phyloP scores from a whole-genome alignment of 2,888 invertebrate species.

The Oxyteleia sp. region DNA sequence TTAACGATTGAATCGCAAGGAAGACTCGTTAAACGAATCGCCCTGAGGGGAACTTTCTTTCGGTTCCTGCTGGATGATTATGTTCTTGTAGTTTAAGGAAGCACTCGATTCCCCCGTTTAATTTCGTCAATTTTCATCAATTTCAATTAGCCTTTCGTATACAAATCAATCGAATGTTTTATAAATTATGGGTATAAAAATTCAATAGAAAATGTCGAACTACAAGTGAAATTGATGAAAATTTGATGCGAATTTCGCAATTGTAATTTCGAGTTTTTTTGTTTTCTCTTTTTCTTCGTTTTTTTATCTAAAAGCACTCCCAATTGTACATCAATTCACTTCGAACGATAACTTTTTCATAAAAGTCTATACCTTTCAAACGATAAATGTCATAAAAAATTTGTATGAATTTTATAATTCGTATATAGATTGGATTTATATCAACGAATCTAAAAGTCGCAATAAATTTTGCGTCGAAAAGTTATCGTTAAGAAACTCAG shows the following conservation, averaged over 20 bases:
- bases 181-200: too few species aligned
- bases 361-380: conserved; percentile 24
- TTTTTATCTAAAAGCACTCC: conserved; percentile 10
- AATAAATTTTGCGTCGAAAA: conserved; percentile 27
- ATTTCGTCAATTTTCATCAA: too few species aligned
- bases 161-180: background rate
- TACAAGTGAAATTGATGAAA: conserved; percentile 1
- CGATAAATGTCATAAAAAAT: conserved; percentile 28
- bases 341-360: conserved; percentile 37
- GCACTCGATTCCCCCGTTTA: conserved; percentile 1
- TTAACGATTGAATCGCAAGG: conserved; percentile 34
- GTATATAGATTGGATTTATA: conserved; percentile 10
- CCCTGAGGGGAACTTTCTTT: conserved; percentile 48
- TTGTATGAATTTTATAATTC: conserved; percentile 17
- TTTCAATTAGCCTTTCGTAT: too few species aligned
- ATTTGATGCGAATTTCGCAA: background rate
- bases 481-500: conserved; percentile 37
- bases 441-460: background rate
- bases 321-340: conserved; percentile 32
- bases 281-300: background rate
- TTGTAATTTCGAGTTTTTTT: background rate
- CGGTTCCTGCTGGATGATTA: conserved; percentile 24
- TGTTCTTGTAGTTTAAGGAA: background rate
- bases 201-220: too few species aligned
- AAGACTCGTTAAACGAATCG: conserved; percentile 42